Conservation (phyloP, 2,888 invertebrate genomes). For the Oxycera nigricornis region DNA sequence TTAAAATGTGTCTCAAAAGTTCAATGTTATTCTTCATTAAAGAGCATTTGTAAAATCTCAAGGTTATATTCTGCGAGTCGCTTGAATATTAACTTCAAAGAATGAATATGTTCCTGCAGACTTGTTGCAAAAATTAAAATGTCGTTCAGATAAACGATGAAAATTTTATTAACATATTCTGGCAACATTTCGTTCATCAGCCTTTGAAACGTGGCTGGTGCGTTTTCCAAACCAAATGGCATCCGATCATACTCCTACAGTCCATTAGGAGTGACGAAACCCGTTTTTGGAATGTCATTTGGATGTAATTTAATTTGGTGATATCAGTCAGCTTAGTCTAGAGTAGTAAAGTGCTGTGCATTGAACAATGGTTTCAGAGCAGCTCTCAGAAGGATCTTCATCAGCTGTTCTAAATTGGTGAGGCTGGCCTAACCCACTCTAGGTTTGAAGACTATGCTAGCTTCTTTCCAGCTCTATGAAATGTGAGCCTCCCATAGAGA, state of each 20-base stretch:
- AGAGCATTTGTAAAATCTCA: no score
- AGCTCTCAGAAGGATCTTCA: no score
- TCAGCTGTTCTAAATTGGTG: no score
- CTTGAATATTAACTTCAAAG: no score
- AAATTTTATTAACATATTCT: conserved; percentile 49
- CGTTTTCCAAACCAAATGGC: conserved; percentile 43
- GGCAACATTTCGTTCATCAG: conserved; percentile 48
- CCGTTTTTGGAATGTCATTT: not conserved
- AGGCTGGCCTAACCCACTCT: no score
- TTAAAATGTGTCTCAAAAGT: no score
- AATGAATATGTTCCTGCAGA: conserved; percentile 51
- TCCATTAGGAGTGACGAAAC: not conserved
- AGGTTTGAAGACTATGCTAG: no score
- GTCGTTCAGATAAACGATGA: conserved; percentile 54
- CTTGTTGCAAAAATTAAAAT: conserved; percentile 51
- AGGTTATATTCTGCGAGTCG: no score
- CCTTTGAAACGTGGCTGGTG: conserved; percentile 43
- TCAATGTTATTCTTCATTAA: no score
- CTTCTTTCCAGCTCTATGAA: no score
- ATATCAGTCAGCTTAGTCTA: not conserved
- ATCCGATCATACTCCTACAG: conserved; percentile 43
- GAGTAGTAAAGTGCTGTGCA: not conserved
- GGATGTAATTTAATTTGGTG: not conserved
- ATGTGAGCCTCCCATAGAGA: no score
- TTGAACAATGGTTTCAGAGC: no score